Evolutionary conservation across 2,888 invertebrate genomes (phyloP), one percentile per base, ranked within the genome.

Genomic region (Volucella inflata): DNA sequence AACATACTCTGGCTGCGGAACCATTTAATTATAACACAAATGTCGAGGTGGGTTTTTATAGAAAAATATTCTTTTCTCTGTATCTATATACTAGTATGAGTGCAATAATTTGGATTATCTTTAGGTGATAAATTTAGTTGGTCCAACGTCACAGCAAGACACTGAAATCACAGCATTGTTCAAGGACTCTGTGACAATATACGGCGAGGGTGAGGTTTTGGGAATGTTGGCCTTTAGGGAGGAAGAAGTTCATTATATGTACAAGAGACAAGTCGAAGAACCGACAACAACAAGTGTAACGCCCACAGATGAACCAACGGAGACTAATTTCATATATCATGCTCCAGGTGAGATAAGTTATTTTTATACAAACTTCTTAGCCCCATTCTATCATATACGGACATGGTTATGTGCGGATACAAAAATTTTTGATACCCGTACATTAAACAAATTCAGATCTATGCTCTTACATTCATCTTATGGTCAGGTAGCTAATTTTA

Each of bases 11-110:
- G 44, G 93, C 93, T 55, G 93, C 93, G 0, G 94, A 94, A 87
- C 94, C 94, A 0, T 94, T 94, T 88, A 94, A 94, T 87, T 93
- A 94, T 88, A 94, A 93, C 90, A 93, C 94, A 87, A 94, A 94
- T 89, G 94, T 94, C 21, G 94, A 94, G 93, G 94, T 92, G 74
- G 79, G 88, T 88, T 87, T 74, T 2, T 44, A 10, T 42, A 65
- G 0, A 0, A 2, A 12, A 36, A 44, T 46, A 44, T 57, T 60
- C 11, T 36, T 67, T 51, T 46, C 2, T 6, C 11, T 38, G 14
- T 14, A 17, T 40, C 8, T 9, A 11, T 42, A 10, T 50, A 48
- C 10, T 55, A 17, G 6, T 40, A 12, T 14, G n/a, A n/a, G 16
- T 10, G 48, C 46, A 21, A 36, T 38, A 16, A 17, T 36, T 17